phyloP scores from a whole-genome alignment of 2,888 invertebrate genomes.

The Chouioia cunea region DNA sequence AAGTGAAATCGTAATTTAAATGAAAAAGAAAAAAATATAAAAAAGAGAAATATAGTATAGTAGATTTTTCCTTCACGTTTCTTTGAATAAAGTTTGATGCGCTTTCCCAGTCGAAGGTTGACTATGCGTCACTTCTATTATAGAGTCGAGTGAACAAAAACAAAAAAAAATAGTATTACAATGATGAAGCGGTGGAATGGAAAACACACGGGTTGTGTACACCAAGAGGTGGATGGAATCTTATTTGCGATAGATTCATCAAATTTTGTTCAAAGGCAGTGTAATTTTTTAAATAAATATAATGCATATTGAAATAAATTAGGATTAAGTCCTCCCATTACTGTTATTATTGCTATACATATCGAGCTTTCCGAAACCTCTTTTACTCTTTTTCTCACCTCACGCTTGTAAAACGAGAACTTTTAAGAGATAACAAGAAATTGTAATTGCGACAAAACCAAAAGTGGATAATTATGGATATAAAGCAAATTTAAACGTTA shows the following conservation, averaged over 20 bases:
- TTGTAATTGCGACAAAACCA: constrained; percentile 34
- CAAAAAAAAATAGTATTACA: constrained; percentile 19
- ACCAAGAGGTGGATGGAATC: constrained; percentile 28
- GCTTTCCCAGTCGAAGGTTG: constrained; percentile 44
- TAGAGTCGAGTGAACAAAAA: constrained; percentile 21
- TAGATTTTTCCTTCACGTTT: constrained; percentile 49
- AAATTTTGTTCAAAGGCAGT: constrained; percentile 61
- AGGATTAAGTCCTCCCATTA: constrained; percentile 50
- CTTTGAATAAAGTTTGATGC: constrained; percentile 57
- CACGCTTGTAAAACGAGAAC: constrained; percentile 40
- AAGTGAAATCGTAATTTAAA: constrained; percentile 46
- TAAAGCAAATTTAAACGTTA: constrained; percentile 26
- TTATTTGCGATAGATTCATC: constrained; percentile 53
- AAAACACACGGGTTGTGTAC: constrained; percentile 33
- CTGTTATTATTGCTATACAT: constrained; percentile 51
- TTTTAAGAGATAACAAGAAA: constrained; percentile 17
- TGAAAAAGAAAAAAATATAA: constrained; percentile 36
- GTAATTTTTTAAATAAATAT: constrained; percentile 56
- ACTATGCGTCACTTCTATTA: constrained; percentile 35
- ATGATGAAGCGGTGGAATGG: constrained; percentile 30
- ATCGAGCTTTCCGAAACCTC: constrained; percentile 49
- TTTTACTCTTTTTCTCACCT: constrained; percentile 47
- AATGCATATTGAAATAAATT: constrained; percentile 51
- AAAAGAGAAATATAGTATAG: constrained; percentile 47
- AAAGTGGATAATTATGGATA: constrained; percentile 10